Evolutionary conservation across 2,113 vertebrate species (phyloP), one percentile per base, ranked within the genome.

Genomic region (Phocoena phocoena): DNA sequence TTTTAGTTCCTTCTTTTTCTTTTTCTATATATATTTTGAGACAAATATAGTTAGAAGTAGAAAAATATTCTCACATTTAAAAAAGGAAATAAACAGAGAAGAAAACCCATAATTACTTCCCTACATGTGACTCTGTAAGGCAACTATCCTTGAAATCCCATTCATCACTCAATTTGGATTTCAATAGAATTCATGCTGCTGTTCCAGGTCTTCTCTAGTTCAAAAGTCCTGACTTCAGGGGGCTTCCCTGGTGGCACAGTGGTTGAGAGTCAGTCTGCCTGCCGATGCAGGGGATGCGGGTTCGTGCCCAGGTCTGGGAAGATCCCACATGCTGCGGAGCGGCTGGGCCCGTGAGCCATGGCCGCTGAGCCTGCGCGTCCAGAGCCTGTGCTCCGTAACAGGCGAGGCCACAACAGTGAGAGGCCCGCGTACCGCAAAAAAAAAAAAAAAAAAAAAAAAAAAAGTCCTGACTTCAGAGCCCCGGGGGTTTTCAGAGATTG

Each of bases 111-210:
- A 28, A 70, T 60, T 96, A 80, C 68, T 96, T 96, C 36, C 31
- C 68, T 76, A 90, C 89, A 77, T 85, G 31, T 44, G 23, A 92
- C 41, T 95, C 96, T 84, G 1, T 9, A 82, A 38, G 76, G 77
- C 1, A 25, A 25, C 60, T 84, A 90, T 87, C 74, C 2, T 94
- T 23, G 60, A 80, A 93, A 91, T 70, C 88, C 36, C 26, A 93
- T 86, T 94, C n/a, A 98, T 77, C 90, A 36, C 91, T 85, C 31
- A 90, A 47, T 92, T 93, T 91, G 88, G 60, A 70, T 92, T 97
- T 95, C 76, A 92, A 2, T 47, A 82, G 90, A 95, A 79, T 96
- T 93, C 71, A 55, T 88, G 85, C 92, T 97, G 18, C 89, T 93
- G 1, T 80, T 89, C 25, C 81, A 63, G 4, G 76, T 96, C 88